Evolutionary conservation across 2,113 vertebrate genomes (phyloP).

Genomic region (Pluvialis apricaria): DNA sequence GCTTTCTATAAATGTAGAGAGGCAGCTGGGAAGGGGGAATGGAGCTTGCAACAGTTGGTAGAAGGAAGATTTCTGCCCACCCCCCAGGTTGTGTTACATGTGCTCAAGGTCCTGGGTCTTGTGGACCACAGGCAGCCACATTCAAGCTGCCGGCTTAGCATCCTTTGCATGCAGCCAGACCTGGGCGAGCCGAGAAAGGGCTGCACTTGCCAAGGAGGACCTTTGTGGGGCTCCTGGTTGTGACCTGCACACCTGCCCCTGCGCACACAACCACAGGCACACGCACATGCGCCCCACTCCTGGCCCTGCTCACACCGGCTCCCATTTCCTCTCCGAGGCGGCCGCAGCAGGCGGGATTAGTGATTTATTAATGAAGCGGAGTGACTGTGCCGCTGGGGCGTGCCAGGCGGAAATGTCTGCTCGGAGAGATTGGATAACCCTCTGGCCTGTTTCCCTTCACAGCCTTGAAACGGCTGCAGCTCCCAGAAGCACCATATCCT

Average conservation of each 20-base stretch:
- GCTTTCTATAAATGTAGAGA: not conserved
- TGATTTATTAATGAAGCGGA: slow-evolving; percentile 74
- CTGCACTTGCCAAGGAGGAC: not conserved
- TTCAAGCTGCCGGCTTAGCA: not conserved
- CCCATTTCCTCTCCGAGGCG: slow-evolving; percentile 33
- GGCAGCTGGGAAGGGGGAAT: not conserved
- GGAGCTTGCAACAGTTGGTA: not conserved
- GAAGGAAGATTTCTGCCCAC: not conserved
- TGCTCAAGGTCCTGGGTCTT: accelerated
- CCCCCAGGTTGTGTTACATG: not conserved
- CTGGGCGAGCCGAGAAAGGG: accelerated
- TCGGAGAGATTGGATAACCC: slow-evolving; percentile 78
- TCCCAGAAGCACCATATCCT: slow-evolving; percentile 40
- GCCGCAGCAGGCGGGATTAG: slow-evolving; percentile 57
- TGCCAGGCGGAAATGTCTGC: slow-evolving; percentile 79
- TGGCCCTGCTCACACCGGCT: not conserved
- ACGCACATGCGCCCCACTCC: not conserved
- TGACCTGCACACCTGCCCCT: accelerated
- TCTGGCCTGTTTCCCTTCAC: slow-evolving; percentile 28
- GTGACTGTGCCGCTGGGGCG: slow-evolving; percentile 61
- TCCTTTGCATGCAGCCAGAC: accelerated
- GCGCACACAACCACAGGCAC: not conserved
- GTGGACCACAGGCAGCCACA: accelerated
- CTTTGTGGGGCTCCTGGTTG: not conserved
- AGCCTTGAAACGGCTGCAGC: slow-evolving; percentile 41